Evolutionary conservation across 2,113 vertebrate genomes (phyloP), one percentile per base, ranked within the genome.

Genomic region (Cephalopterus ornatus): DNA sequence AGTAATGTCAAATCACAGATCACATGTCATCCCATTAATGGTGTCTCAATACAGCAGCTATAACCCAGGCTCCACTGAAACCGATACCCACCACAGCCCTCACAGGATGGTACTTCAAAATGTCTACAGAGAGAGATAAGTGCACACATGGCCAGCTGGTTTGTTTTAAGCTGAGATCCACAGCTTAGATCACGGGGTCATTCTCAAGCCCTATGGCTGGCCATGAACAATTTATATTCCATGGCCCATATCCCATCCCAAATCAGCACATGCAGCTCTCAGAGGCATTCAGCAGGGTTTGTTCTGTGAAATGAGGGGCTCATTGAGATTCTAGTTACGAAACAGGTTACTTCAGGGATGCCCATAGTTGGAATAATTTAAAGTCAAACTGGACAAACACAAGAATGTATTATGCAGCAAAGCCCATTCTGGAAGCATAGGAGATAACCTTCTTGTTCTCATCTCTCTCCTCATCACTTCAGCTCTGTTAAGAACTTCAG

Each of bases 361-460:
- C 28, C 37, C 44, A 59, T 3, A 58, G 16, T 89, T 76, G 89
- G 66, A 93, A 88, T 88, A 70, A 88, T 85, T 95, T 92, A 71
- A 95, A 95, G 75, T 67, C 82, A 92, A 90, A 92, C 67, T 80
- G 82, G 85, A 92, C 82, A 96, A 92, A 84, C 47, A 77, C 35
- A 74, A 41, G 47, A 88, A 84, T 37, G 42, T 21, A 88, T 67
- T 86, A 83, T 41, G 50, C 75, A 92, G 47, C 88, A 92, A 77
- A 80, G n/a, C 24, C 42, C 44, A 6, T 55, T 92, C 32, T 79
- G 59, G 67, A 89, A 90, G 37, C 35, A 53, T 5, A 53, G 71
- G 11, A 90, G 63, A 90, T 83, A 88, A 88, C 42, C n/a, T 87
- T 65, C 47, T 70, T 33, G 12, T 59, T 85, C 71, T 94, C 58